Conservation (phyloP, 2,888 invertebrate genomes). For the Ypsolopha scabrella region DNA sequence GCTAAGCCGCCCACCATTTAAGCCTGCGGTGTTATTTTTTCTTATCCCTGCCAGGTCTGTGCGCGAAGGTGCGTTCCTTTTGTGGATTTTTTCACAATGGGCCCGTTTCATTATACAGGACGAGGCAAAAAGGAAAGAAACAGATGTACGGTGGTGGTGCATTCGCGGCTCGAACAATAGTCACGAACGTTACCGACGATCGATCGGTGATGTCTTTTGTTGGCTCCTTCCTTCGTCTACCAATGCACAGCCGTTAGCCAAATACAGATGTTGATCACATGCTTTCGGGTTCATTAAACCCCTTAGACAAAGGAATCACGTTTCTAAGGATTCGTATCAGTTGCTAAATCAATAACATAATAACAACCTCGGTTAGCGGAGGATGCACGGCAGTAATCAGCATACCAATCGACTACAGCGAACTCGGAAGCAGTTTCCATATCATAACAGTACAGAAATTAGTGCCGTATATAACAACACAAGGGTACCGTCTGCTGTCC, state of each 20-base stretch:
- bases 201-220: slow-evolving; percentile 56
- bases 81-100: slow-evolving; percentile 61
- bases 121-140: slow-evolving; percentile 61
- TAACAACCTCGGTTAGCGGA: not conserved
- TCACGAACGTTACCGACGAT: slow-evolving; percentile 50
- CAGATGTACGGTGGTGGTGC: slow-evolving; percentile 61
- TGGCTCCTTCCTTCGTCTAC: slow-evolving; percentile 18
- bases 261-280: not conserved
- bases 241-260: slow-evolving; percentile 17
- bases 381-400: not conserved
- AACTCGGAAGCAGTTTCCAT: slow-evolving; percentile 50
- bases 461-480: slow-evolving; percentile 23
- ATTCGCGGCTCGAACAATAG: slow-evolving; percentile 55
- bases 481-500: slow-evolving; percentile 27
- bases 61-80: slow-evolving; percentile 57
- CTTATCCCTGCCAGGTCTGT: slow-evolving; percentile 32
- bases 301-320: not conserved
- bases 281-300: not conserved
- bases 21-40: slow-evolving; percentile 55
- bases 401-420: slow-evolving; percentile 23
- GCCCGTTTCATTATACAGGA: slow-evolving; percentile 61
- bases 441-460: slow-evolving; percentile 48
- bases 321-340: too few species aligned
- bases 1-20: slow-evolving; percentile 55
- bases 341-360: not conserved